Base-by-base conservation (phyloP, 2,113 vertebrate species). In the Tyto alba region DNA sequence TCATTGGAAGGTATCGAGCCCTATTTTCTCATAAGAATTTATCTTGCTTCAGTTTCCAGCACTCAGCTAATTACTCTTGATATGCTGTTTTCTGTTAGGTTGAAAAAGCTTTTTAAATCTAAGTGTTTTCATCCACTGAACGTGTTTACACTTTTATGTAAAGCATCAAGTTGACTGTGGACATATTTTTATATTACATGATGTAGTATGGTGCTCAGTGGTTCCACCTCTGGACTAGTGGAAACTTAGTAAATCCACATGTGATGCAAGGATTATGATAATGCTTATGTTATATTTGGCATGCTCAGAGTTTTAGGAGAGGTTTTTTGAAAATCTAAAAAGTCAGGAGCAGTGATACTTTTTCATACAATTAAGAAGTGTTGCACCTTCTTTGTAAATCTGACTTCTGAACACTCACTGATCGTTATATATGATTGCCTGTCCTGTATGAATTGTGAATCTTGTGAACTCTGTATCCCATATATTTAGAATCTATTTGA, bases 401-500 rank as follows among this genome's bases (percentile, higher is more conserved):
- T 85, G 38, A 60, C 40, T 89, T 38, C 79, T 52, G n/a, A 72
- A 45, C 10, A 26, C 30, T 87, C 13, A 1, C 34, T 80, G 30
- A 74, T 93, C 59, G 40, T 83, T 88, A 16, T 75, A 29, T 59
- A 5, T 14, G 32, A 53, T 67, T 91, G 32, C 32, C 59, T 83
- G 50, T n/a, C 85, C 74, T 87, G 73, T 90, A 71, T 80, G 87
- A 72, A 41, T 60, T 97, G 88, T 90, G 86, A 95, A 80, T 96
- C 89, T 88, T 10, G 7, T 95, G 76, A 95, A 90, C 64, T 92
- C 83, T 85, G 36, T 95, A 97, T 92, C 76, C 83, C 40, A 26
- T 95, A 62, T 95, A 97, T 96, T 97, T 97, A 97, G 95, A 96
- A 96, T 89, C 69, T 97, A 94, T 98, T 97, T 97, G 85, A 92